Evolutionary conservation across 2,888 invertebrate species (phyloP), one percentile per base, ranked within the genome.

Genomic region (Sycophila texana): DNA sequence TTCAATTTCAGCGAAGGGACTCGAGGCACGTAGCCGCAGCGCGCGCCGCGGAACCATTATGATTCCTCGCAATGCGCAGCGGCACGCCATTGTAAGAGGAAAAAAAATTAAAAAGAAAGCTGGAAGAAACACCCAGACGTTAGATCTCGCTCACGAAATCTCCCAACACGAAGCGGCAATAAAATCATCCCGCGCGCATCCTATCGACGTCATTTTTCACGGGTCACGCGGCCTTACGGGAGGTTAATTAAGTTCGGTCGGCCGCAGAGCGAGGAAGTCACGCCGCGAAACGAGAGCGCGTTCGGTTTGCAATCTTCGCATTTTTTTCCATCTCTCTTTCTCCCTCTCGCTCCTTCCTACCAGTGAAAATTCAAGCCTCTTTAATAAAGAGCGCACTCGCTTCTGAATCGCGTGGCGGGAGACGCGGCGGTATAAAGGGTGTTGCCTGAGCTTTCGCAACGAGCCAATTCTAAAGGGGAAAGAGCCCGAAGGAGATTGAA

Each of bases 231-330:
- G 47, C 66, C 53, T 68, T 65, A 65, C 71, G 26, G 16, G 65
- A 55, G 80, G 76, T 80, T 76, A 80, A 80, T 80, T 80, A 80
- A 77, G 76, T 73, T 74, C 68, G 39, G 49, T n/a, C 14, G 30
- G 30, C n/a, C 14, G 18, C 51, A 60, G 26, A 58, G 49, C 49
- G 26, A 39, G 53, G 39, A 39, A 39, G 39, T 39, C 18, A 49
- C 61, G 5, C 20, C 22, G 22, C 63, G n/a, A 61, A 67, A 74
- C 60, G 61, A 68, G 61, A 73, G 77, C 53, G 66, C 72, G 61
- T 61, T 58, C 53, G 14, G n/a, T 63, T 61, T 65, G 30, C 3
- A 47, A 20, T 4, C 58, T 67, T 22, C 16, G 13, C 16, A 3
- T 58, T 39, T 66, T 66, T 53, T 51, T n/a, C 20, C 39, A 5